Evolutionary conservation across 2,797 vertebrate species (phyloP), one percentile per base, ranked within the genome.

Genomic region (Furcifer pardalis): DNA sequence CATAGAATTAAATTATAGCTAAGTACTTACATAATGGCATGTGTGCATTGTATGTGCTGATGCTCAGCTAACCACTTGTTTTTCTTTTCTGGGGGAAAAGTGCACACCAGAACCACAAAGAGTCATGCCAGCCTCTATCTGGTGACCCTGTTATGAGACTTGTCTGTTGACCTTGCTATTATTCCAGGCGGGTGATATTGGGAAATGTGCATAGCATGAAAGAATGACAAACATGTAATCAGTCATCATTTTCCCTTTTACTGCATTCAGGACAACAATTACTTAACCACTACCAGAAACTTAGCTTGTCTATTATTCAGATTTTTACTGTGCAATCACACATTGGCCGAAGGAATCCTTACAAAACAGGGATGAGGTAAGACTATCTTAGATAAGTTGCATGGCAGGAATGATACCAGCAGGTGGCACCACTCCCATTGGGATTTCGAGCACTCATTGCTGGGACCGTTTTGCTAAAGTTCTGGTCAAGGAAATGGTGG

Each of bases 371-470:
- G 5, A 8, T 40, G 42, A 52, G 21, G 12, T 49, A 6, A 86
- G 91, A 94, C 93, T 37, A n/a, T 62, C n/a, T 3, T 5, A 44
- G 46, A 46, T 32, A 15, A 1, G 49, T 66, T 89, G 90, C 65
- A 86, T 62, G 63, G 12, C 74, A 25, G 23, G 4, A 46, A 44
- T 68, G 4, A 5, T 9, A 83, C 87, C 94, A 84, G 89, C 74
- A 94, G 93, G 85, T 94, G 94, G 92, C 89, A 40, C 32, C 90
- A 89, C 78, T 89, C 77, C 78, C n/a, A n/a, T n/a, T n/a, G n/a
- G n/a, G n/a, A n/a, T n/a, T n/a, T n/a, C n/a, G n/a, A n/a, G n/a
- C n/a, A n/a, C n/a, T n/a, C n/a, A n/a, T n/a, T n/a, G n/a, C n/a
- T n/a, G n/a, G n/a, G n/a, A n/a, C n/a, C n/a, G n/a, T n/a, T n/a